Percentiles rank a stretch among this genome's conserved stretches.
Conservation (phyloP, 2,888 invertebrate species). For the Ochropleura plecta region DNA sequence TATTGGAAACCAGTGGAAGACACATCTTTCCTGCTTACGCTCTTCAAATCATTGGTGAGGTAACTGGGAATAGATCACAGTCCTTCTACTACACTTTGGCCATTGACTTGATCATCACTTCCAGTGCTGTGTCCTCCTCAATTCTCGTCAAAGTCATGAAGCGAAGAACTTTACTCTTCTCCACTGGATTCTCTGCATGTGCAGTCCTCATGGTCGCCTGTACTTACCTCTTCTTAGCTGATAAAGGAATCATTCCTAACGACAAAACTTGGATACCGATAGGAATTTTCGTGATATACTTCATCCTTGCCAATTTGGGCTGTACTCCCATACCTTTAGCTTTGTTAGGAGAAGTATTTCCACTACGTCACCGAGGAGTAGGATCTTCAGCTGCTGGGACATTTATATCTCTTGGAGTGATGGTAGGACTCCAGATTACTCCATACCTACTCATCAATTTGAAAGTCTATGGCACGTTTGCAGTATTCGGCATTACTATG, state of each 20-base stretch:
- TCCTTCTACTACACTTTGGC: constrained; percentile 76
- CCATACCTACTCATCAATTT: constrained; percentile 70
- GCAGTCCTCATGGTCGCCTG: constrained; percentile 70
- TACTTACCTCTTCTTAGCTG: constrained; percentile 71
- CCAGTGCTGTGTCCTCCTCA: constrained; percentile 74
- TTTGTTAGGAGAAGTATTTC: constrained; percentile 80
- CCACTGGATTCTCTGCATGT: constrained; percentile 73
- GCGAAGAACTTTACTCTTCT: constrained; percentile 76
- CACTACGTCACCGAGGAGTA: constrained; percentile 77
- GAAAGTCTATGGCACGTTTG: constrained; percentile 70
- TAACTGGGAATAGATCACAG: constrained; percentile 71
- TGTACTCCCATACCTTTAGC: constrained; percentile 80
- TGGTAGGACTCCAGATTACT: constrained; percentile 74
- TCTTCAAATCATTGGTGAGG: constrained; percentile 75
- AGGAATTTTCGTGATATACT: constrained; percentile 73
- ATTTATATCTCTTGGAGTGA: constrained; percentile 69
- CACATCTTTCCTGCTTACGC: constrained; percentile 80
- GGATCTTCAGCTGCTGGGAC: constrained; percentile 73
- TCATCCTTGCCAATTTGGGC: constrained; percentile 79
- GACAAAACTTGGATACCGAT: constrained; percentile 72
- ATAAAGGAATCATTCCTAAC: constrained; percentile 66
- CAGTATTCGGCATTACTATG: constrained; percentile 63
- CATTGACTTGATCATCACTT: constrained; percentile 76
- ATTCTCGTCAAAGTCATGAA: constrained; percentile 76
- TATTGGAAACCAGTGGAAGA: constrained; percentile 78